Evolutionary conservation across 2,888 invertebrate species (phyloP), one percentile per base, ranked within the genome.

Genomic region (Drosophila prolongata): DNA sequence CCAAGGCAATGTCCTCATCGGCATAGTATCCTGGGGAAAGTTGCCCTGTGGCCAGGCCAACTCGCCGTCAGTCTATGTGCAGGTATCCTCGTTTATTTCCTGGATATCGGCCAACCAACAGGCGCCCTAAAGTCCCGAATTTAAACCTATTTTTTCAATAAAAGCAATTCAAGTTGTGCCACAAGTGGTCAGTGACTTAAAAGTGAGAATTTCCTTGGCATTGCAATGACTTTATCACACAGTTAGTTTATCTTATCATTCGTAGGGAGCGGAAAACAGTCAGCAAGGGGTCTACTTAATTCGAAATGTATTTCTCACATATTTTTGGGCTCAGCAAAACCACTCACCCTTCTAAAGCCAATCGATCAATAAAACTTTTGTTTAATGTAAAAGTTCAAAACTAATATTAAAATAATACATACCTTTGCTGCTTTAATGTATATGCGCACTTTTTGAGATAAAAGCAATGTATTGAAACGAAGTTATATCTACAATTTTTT

Each of bases 21-120:
- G 94, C 43, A 88, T 94, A 47, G 93, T 93, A 1, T 93, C 93
- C 1, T 93, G 93, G 93, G 93, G 93, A 2, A 76, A 87, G 40
- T 77, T 90, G 14, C 93, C 93, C 5, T 93, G 93, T 69, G 93
- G 93, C 1, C 79, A 83, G 16, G 55, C 67, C 0, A 90, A 91
- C 43, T 87, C 90, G 2, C 93, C 93, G 1, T 92, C 93, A 0
- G 93, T 93, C 0, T 93, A 91, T 82, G 93, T 93, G 1, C 90
- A 92, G 47, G 93, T 93, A 1, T 91, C 93, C 1, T 90, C 91
- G 11, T 93, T 92, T 78, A 75, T 90, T 43, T 79, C 91, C 24
- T 93, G 93, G 93, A 81, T 92, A 73, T 53, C 79, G 0, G 2
- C 64, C 1, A 89, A 91, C 56, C 88, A 90, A 77, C 55, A 54